Evolutionary conservation across 1,140 invertebrate genomes (phyloP), one percentile per base, ranked within the genome.

Genomic region (Aphidius gifuensis): DNA sequence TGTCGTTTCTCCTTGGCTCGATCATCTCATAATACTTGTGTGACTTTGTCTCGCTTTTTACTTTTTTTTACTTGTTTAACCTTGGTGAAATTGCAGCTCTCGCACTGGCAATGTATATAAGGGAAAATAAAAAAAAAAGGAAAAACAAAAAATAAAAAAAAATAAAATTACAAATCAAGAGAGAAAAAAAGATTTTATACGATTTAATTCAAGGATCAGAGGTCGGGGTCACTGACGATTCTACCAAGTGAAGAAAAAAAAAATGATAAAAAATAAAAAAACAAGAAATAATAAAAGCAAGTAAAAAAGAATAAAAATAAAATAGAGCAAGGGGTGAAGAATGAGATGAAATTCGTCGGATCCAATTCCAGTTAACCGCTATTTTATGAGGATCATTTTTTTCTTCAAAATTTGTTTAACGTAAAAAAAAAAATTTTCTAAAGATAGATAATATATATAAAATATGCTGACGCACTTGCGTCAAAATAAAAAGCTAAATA

Each of bases 161-260:
- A n/a, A n/a, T n/a, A n/a, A n/a, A n/a, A n/a, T n/a, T 23, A 53
- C 59, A 23, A 53, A 49, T 43, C 43, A 58, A 47, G 43, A 58
- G 23, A 57, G 46, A 21, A n/a, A 45, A 44, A 48, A 50, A 56
- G 58, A 60, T 60, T 64, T 64, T 38, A 46, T 64, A 47, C 51
- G 62, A 64, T 59, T 64, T 60, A 49, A 64, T 60, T 64, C 51
- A 55, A 64, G 51, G 62, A 60, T 55, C 48, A 23, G 46, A 50
- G 47, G 61, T 57, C 54, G 47, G 48, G 55, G 61, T 9, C 54
- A 46, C 16, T 38, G 16, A 32, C n/a, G 7, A 32, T 51, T 38
- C 49, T 6, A 8, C 23, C 59, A 23, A 53, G 23, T 44, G 39
- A 51, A 5, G 32, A 21, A 16, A 50, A 53, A 53, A 39, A 51